Percentiles rank a stretch among this genome's conserved stretches.
phyloP scores from a whole-genome alignment of 2,113 vertebrate genomes.

The Heterotis niloticus region DNA sequence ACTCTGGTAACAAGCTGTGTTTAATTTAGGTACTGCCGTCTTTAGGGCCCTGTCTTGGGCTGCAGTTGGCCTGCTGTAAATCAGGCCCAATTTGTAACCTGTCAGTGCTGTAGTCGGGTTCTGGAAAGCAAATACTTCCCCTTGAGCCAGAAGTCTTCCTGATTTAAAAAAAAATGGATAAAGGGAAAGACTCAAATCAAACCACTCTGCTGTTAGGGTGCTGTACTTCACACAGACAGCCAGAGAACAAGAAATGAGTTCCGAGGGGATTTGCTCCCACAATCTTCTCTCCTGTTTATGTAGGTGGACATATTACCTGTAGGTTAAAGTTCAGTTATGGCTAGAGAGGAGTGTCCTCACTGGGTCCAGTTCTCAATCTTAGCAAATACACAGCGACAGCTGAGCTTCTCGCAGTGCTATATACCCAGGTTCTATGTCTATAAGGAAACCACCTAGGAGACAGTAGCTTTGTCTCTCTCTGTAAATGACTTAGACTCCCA shows the following conservation, averaged over 20 bases:
- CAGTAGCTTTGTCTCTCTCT: too few relatives aligned
- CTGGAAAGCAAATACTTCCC: slow-evolving; percentile 53
- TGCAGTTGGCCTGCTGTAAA: slow-evolving; percentile 62
- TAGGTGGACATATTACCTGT: background rate
- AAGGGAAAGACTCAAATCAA: slow-evolving; percentile 47
- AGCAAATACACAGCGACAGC: too few relatives aligned
- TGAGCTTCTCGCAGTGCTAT: too few relatives aligned
- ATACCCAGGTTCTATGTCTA: too few relatives aligned
- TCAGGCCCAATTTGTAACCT: slow-evolving; percentile 74
- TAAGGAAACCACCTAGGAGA: too few relatives aligned
- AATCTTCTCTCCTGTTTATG: slow-evolving; percentile 21
- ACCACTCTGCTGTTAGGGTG: slow-evolving; percentile 39
- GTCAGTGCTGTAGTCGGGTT: slow-evolving; percentile 68
- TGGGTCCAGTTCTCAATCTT: too few relatives aligned
- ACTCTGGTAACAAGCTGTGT: slow-evolving; percentile 23
- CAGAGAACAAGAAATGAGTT: slow-evolving; percentile 63
- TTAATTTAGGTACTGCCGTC: slow-evolving; percentile 49
- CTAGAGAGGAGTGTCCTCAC: too few relatives aligned
- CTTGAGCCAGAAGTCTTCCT: slow-evolving; percentile 55
- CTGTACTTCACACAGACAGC: slow-evolving; percentile 50
- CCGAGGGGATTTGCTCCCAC: slow-evolving; percentile 62
- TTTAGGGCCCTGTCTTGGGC: slow-evolving; percentile 41
- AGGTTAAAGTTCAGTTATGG: background rate
- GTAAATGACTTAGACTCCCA: too few relatives aligned
- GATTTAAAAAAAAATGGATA: slow-evolving; percentile 46